Evolutionary conservation across 2,797 vertebrate genomes (phyloP).

Genomic region (Dendrocincla tyrannina): DNA sequence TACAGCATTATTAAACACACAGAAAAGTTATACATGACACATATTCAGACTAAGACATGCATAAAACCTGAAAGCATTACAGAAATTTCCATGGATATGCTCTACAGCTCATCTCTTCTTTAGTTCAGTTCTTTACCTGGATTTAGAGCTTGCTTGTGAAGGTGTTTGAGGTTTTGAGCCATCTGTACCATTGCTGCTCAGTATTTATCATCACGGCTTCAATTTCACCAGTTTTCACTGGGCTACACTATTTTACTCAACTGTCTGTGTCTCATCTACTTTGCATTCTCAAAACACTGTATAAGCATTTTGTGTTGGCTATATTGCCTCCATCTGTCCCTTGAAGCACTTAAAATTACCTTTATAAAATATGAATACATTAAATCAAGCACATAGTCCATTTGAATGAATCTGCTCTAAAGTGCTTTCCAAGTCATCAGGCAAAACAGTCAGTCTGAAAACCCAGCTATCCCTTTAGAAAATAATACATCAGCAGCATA

Average conservation of each 20-base stretch:
- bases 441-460: neutral
- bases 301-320: neutral
- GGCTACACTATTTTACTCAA: neutral
- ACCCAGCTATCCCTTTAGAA: neutral
- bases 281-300: neutral
- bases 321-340: neutral
- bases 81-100: neutral
- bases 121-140: neutral
- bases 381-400: neutral
- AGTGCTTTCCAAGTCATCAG: neutral
- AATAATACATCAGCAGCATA: neutral
- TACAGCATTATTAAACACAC: neutral
- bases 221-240: neutral
- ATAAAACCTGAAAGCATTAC: neutral
- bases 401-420: neutral
- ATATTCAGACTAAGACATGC: neutral
- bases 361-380: neutral
- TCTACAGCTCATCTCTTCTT: neutral
- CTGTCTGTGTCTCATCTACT: neutral
- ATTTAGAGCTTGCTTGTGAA: neutral
- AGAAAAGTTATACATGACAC: neutral
- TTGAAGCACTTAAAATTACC: conserved; percentile 12
- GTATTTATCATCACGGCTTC: neutral
- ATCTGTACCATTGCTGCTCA: neutral
- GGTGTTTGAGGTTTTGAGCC: neutral